Percentiles rank a stretch among this genome's conserved stretches.
Evolutionary conservation across 2,113 vertebrate species (phyloP).

Genomic region (Phyllostomus discolor): DNA sequence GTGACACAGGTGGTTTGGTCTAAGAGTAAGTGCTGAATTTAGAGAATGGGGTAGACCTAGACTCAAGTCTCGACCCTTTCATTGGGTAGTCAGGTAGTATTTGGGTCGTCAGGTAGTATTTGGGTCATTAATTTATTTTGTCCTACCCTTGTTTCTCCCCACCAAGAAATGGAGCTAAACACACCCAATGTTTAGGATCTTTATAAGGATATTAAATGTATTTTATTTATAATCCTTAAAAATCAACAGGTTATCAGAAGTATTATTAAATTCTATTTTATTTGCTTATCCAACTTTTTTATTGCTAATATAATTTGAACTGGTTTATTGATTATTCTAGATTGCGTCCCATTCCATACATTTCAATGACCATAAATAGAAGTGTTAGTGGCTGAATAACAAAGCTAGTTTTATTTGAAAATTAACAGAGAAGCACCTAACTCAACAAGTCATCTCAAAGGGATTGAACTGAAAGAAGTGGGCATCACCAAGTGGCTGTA

Average conservation of each 20-base stretch:
- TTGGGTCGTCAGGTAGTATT: not conserved
- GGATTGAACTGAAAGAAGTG: not conserved
- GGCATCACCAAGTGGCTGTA: not conserved
- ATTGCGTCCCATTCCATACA: not conserved
- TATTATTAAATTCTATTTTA: not conserved
- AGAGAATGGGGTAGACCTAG: not conserved
- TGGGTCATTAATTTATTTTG: not conserved
- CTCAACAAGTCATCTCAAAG: not conserved
- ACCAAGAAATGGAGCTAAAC: not conserved
- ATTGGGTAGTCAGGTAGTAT: not conserved
- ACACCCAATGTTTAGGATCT: not conserved
- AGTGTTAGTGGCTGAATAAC: not conserved
- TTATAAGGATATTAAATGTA: not conserved
- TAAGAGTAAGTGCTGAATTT: not conserved
- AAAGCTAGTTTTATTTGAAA: not conserved
- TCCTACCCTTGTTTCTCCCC: not conserved
- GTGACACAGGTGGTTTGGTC: not conserved
- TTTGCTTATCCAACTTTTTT: not conserved
- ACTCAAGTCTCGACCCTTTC: rapidly evolving
- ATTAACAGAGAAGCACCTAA: not conserved
- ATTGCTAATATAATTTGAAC: not conserved
- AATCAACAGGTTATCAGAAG: not conserved
- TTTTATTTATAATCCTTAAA: not conserved
- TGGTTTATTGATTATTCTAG: not conserved
- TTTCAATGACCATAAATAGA: not conserved